Conservation (phyloP, 1,140 invertebrate genomes). For the Helicoverpa zea region DNA sequence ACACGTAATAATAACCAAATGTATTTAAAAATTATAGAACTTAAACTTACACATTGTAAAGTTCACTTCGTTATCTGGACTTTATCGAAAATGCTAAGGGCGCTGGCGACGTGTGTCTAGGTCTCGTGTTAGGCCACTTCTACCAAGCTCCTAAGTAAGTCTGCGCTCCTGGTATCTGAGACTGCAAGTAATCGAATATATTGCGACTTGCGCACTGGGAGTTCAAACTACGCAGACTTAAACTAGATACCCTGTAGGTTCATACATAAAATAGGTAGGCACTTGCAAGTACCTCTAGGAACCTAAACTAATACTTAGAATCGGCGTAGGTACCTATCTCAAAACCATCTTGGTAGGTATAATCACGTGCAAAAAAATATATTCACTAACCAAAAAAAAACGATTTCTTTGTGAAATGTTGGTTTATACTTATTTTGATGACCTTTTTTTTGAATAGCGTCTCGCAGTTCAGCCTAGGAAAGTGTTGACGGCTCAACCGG, state of each 20-base stretch:
- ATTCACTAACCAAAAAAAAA: too few species aligned
- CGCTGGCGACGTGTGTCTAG: neutral
- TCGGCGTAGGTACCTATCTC: too few species aligned
- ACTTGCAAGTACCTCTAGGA: too few species aligned
- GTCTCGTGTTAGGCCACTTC: too few species aligned
- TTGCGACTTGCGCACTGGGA: conserved; percentile 36
- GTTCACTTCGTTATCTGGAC: neutral
- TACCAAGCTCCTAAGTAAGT: conserved; percentile 5
- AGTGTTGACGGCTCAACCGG: too few species aligned
- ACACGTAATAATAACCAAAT: neutral
- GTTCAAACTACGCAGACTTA: conserved; percentile 16
- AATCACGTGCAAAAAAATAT: too few species aligned
- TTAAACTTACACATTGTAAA: neutral
- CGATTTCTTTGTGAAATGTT: too few species aligned
- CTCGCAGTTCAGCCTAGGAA: too few species aligned
- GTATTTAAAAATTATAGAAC: neutral
- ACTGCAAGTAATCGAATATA: conserved; percentile 39
- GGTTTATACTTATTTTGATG: too few species aligned
- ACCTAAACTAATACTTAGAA: too few species aligned
- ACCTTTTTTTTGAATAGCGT: too few species aligned
- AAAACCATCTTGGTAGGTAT: too few species aligned
- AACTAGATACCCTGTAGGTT: neutral
- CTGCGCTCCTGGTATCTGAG: conserved; percentile 16
- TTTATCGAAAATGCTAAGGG: neutral
- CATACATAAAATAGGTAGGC: neutral